Base-by-base conservation (phyloP, 2,113 vertebrate species). In the Beaufortia kweichowensis region DNA sequence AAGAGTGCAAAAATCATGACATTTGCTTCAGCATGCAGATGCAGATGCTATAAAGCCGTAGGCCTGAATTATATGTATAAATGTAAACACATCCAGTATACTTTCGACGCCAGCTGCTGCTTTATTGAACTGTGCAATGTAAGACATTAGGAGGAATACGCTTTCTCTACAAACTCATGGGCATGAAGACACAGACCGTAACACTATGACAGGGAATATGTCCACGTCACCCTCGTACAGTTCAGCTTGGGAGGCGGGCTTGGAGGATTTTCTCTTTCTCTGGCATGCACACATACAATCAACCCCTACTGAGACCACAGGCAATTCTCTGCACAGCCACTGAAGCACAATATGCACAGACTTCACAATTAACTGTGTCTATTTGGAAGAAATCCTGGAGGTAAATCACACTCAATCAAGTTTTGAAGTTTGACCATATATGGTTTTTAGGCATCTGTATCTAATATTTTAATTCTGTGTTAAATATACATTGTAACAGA, bases 161-260 rank as follows among this genome's bases (percentile, higher is more conserved):
- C 41, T 53, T 53, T 53, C n/a, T 21, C 48, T 48, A 66, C 64
- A 66, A 7, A 67, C 28, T 29, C 64, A 29, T 48, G 64, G 24
- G 41, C 10, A n/a, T 50, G 23, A 46, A 57, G 68, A 56, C 46
- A 56, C 17, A 21, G 6, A 29, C 9, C 50, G 17, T 50, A 67
- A 29, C 64, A 50, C 41, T 67, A 29, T 50, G 43, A 67, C 17
- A 53, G 48, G 17, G 43, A 41, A 29, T 15, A 12, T 28, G 15
- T 46, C 41, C 41, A 48, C 4, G 24, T 5, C 26, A 48, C 9
- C 28, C 17, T 48, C 43, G 28, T 66, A 39, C 23, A 46, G 39
- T 21, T 12, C 26, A 12, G 15, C 23, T 10, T 39, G 1, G 35
- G 35, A 39, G 15, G 43, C 24, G 41, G 63, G 15, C 63, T 66